Base-by-base conservation (phyloP, 2,888 invertebrate species). In the Bembecia ichneumoniformis region DNA sequence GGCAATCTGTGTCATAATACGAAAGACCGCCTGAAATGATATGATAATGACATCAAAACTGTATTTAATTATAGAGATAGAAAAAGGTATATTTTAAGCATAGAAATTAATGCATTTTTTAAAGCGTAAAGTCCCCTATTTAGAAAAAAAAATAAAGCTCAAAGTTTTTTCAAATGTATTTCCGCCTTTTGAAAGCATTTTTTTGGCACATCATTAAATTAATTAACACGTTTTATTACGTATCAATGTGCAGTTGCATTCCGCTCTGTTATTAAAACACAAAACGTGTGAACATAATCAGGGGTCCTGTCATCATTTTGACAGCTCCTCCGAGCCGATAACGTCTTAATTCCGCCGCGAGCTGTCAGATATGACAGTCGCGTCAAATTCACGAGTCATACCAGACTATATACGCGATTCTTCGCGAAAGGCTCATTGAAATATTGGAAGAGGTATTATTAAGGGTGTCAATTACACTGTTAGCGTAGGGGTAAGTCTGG, bases 211-310 rank as follows among this genome's bases (percentile, higher is more conserved):
- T 46, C 34, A 50, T 47, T 47, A 50, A 35, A 36, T 46, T 46
- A 50, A 50, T 50, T 50, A 50, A 43, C 20, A 16, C 14, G 35
- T 15, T 16, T 10, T 34, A 11, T 45, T 45, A 35, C 4, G 34
- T 17, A 50, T 46, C 49, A 35, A 35, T 20, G 13, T 16, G 16
- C 55, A 55, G 51, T 55, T 52, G 52, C 47, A 52, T 48, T 50
- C 55, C 70, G 74, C 60, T 67, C 56, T 82, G 66, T 84, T 76
- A 86, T 84, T 86, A 86, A 76, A 74, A 69, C 61, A 63, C 65
- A 55, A 65, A 72, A 77, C 59, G 81, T 73, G 84, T 75, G 68
- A 80, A 82, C 60, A 51, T 82, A 86, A 86, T 84, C 70, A 75
- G 52, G 56, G 79, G 80, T 74, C 69, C 69, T 67, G 74, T 76